A percentile compares a stretch with the other conserved stretches of the same genome.
phyloP scores from a whole-genome alignment of 2,888 invertebrate species.

The Mythimna vitellina region DNA sequence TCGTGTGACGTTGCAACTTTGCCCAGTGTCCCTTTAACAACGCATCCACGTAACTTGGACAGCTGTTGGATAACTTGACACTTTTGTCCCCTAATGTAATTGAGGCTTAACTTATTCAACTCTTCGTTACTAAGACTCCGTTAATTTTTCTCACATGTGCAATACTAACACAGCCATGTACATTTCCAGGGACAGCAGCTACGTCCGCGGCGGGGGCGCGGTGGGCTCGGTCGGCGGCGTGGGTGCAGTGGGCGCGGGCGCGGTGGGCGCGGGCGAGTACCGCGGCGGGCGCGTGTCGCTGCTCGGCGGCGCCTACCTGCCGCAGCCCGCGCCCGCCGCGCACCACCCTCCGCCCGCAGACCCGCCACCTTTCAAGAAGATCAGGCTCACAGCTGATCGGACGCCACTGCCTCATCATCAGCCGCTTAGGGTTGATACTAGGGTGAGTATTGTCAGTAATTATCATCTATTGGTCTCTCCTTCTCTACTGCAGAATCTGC shows the following conservation, averaged over 20 bases:
- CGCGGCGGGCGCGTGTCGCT: constrained; percentile 91
- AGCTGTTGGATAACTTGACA: too few species aligned
- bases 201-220: constrained; percentile 84
- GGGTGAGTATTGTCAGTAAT: constrained; percentile 78
- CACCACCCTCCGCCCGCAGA: constrained; percentile 87
- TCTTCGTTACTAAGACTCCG: neutral
- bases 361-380: constrained; percentile 93
- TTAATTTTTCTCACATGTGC: neutral
- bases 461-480: neutral
- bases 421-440: constrained; percentile 93
- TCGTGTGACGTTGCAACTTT: too few species aligned
- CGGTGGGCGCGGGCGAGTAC: constrained; percentile 89
- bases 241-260: constrained; percentile 86
- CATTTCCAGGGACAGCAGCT: constrained; percentile 83
- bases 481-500: too few species aligned
- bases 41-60: too few species aligned
- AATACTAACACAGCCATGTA: constrained; percentile 26
- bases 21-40: too few species aligned
- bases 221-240: constrained; percentile 83
- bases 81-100: too few species aligned
- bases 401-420: constrained; percentile 84
- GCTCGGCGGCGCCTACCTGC: constrained; percentile 91
- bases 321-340: constrained; percentile 87
- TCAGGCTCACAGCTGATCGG: constrained; percentile 90
- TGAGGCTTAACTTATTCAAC: too few species aligned